A percentile compares a stretch with the other conserved stretches of the same genome.
These are phyloP conservation scores for Leptinotarsa haldemani DNA, from an alignment of 2,888 invertebrate species.

Conservation along the genomic window DNA sequence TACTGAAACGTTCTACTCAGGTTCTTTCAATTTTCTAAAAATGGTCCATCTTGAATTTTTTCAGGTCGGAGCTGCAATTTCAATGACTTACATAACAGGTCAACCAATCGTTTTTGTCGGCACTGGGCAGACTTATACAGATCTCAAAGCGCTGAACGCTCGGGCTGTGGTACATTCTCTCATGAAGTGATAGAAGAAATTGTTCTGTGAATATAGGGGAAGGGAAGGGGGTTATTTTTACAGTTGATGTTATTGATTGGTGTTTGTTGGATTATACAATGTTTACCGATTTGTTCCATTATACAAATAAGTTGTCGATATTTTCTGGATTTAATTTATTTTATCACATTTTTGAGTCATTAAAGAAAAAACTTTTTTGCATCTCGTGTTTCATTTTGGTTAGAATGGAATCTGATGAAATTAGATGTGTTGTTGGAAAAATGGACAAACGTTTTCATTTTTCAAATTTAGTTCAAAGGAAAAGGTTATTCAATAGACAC, in stretches of 20 bases:
- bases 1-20: too few species aligned
- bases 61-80: constrained; percentile 94
- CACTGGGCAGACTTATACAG: constrained; percentile 98
- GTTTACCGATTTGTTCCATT: constrained; percentile 12
- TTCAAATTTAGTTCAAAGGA: too few species aligned
- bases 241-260: constrained; percentile 16
- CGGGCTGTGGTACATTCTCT: constrained; percentile 96
- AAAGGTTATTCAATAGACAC: too few species aligned
- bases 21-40: not conserved
- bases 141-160: constrained; percentile 95
- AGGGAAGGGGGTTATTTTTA: not conserved
- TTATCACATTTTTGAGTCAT: constrained; percentile 6
- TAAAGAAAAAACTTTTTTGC: not conserved
- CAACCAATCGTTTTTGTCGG: constrained; percentile 99
- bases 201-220: not conserved
- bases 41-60: constrained; percentile 38
- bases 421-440: too few species aligned
- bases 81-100: constrained; percentile 99
- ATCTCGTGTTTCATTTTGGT: not conserved
- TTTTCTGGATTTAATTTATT: constrained; percentile 19
- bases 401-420: not conserved
- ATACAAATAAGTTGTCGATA: constrained; percentile 14
- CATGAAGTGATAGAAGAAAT: constrained; percentile 80
- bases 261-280: constrained; percentile 14
- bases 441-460: too few species aligned